Conservation (phyloP, 2,113 vertebrate genomes). For the Canis aureus region DNA sequence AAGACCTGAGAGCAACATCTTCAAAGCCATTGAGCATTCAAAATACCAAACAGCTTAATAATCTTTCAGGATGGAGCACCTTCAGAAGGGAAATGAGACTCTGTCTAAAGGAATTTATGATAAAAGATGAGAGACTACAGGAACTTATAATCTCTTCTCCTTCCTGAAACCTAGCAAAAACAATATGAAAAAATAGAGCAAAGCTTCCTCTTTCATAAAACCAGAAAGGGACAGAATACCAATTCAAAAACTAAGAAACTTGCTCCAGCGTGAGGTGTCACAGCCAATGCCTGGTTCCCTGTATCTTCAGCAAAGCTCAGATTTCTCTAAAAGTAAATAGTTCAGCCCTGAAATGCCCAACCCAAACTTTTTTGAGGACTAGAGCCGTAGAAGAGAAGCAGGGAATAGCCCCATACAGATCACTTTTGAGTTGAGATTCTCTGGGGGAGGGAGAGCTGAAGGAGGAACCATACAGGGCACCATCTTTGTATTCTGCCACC, state of each 20-base stretch:
- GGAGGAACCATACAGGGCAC: not conserved
- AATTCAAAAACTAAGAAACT: not conserved
- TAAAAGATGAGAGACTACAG: not conserved
- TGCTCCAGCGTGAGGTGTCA: too few relatives aligned
- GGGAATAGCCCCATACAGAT: not conserved
- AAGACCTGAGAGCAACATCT: not conserved
- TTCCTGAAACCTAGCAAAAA: constrained; percentile 53
- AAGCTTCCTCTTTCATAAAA: not conserved
- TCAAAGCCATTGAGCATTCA: constrained; percentile 38
- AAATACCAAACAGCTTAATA: not conserved
- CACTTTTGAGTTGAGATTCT: not conserved
- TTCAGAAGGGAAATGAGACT: constrained; percentile 57
- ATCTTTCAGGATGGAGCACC: not conserved
- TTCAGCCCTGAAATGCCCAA: not conserved
- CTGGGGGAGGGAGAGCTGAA: not conserved
- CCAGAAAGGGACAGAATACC: too few relatives aligned
- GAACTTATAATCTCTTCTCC: constrained; percentile 24
- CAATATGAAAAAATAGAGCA: not conserved
- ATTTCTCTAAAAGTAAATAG: not conserved
- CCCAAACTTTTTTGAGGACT: not conserved
- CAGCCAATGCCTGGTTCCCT: too few relatives aligned
- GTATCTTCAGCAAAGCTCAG: not conserved
- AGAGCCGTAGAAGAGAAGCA: not conserved
- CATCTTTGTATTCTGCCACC: not conserved
- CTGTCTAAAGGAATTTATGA: constrained; percentile 53